phyloP scores from a whole-genome alignment of 1,140 invertebrate genomes.

The Nasonia vitripennis region DNA sequence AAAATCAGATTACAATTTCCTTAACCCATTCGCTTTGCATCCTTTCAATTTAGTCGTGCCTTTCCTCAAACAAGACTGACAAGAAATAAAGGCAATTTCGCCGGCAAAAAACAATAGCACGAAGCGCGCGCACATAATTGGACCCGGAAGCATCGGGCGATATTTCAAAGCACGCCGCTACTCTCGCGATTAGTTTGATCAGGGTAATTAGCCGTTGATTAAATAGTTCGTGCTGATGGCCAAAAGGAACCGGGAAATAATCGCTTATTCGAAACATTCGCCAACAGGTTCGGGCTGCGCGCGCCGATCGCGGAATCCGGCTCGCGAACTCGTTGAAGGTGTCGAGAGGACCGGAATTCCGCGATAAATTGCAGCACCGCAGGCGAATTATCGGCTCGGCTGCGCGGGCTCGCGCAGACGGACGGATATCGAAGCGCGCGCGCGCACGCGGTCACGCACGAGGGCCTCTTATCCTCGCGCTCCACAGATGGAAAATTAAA shows the following conservation, averaged over 20 bases:
- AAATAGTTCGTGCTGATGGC: background rate
- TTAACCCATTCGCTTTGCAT: slow-evolving; percentile 32
- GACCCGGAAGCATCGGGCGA: background rate
- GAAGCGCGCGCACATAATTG: background rate
- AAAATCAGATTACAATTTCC: slow-evolving; percentile 50
- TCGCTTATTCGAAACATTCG: background rate
- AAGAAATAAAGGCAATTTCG: background rate
- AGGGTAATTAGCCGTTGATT: background rate
- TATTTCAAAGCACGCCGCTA: background rate
- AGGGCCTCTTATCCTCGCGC: too few species aligned
- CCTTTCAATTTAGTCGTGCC: background rate
- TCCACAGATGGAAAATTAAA: background rate
- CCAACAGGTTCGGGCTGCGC: background rate
- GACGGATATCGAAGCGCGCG: slow-evolving; percentile 23
- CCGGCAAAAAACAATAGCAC: background rate
- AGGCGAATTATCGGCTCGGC: background rate
- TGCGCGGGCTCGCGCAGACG: background rate
- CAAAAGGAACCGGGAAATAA: background rate
- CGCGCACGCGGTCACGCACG: slow-evolving; percentile 13
- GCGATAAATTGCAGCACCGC: background rate
- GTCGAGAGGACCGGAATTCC: background rate
- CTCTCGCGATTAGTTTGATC: background rate
- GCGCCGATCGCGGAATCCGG: too few species aligned
- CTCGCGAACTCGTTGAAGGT: background rate
- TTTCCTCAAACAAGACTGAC: slow-evolving; percentile 1